A percentile compares a stretch with the other conserved stretches of the same genome.
phyloP scores from a whole-genome alignment of 2,888 invertebrate genomes.

The Phorcus lineatus region DNA sequence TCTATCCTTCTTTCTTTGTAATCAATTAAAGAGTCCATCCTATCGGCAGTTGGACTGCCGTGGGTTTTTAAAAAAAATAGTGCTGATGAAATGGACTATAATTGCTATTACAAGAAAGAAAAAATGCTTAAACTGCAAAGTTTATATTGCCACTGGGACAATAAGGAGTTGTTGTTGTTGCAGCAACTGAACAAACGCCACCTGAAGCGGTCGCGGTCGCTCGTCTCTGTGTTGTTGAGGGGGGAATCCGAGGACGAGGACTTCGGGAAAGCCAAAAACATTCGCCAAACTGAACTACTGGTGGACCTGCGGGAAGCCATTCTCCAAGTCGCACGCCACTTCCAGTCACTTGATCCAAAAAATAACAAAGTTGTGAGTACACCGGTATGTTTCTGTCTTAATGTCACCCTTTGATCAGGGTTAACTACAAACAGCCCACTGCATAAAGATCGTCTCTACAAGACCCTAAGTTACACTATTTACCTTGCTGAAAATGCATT shows the following conservation, averaged over 20 bases:
- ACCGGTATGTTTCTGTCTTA: background rate
- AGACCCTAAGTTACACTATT: too few species aligned
- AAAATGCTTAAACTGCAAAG: too few species aligned
- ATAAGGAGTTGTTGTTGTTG: too few species aligned
- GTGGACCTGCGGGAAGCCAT: slow-evolving; percentile 98
- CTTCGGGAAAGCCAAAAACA: slow-evolving; percentile 88
- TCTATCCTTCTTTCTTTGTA: too few species aligned
- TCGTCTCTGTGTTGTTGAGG: slow-evolving; percentile 87
- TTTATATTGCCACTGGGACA: too few species aligned
- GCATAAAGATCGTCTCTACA: too few species aligned
- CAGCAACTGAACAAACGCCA: slow-evolving; percentile 83
- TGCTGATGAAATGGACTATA: too few species aligned
- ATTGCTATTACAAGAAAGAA: too few species aligned
- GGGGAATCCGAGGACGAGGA: slow-evolving; percentile 82
- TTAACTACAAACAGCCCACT: background rate
- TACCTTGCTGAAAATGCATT: too few species aligned
- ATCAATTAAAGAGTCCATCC: too few species aligned
- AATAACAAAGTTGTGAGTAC: slow-evolving; percentile 78
- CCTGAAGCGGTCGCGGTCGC: slow-evolving; percentile 91
- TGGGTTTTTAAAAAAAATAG: too few species aligned
- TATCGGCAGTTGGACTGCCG: too few species aligned
- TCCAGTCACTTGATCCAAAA: slow-evolving; percentile 92
- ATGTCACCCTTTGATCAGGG: background rate
- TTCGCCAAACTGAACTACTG: slow-evolving; percentile 96
- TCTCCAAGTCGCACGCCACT: slow-evolving; percentile 93